Evolutionary conservation across 2,797 vertebrate genomes (phyloP), one percentile per base, ranked within the genome.

Genomic region (Pseudopleuronectes americanus): DNA sequence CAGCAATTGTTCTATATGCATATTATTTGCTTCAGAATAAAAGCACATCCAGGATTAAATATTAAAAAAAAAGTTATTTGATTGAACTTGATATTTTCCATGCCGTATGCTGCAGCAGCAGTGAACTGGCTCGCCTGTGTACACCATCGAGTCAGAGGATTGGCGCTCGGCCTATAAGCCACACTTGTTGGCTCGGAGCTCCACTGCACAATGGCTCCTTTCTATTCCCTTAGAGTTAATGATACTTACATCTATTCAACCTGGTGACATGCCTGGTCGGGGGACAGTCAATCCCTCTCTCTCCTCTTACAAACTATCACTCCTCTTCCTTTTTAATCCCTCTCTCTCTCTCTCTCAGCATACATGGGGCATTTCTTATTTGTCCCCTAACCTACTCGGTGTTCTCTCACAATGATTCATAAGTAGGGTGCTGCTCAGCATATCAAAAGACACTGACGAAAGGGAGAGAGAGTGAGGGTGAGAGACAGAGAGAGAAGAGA

Each of bases 381-480:
- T 84, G 82, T 85, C 79, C 84, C 80, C 59, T 78, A 72, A 84
- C 76, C 65, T 57, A 72, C 80, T 47, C 70, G 81, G 78, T 82
- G 85, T 87, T 79, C 66, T 74, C 79, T 71, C 64, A 45, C 62
- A 60, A 28, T 58, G 76, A 76, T 84, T 79, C 84, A 89, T 86
- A 87, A 88, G 88, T 90, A 89, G 84, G 64, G 53, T 4, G 33
- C 65, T 84, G 71, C 68, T 90, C 87, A 80, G 68, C 86, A 88
- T 88, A 83, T 89, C 84, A 84, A 88, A 87, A 84, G 84, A 77
- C 56, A 57, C 56, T 0, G 41, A 68, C 55, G 77, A 57, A 56
- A 26, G 59, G 3, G 60, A 82, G 36, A 57, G 36, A 12, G 36
- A 38, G 36, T 12, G 36, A 13, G 36, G 10, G 10, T 47, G 33